Base-by-base conservation (phyloP, 30 jellyfish, hydroid and myxozoan genomes). In the Aurelia sp. region DNA sequence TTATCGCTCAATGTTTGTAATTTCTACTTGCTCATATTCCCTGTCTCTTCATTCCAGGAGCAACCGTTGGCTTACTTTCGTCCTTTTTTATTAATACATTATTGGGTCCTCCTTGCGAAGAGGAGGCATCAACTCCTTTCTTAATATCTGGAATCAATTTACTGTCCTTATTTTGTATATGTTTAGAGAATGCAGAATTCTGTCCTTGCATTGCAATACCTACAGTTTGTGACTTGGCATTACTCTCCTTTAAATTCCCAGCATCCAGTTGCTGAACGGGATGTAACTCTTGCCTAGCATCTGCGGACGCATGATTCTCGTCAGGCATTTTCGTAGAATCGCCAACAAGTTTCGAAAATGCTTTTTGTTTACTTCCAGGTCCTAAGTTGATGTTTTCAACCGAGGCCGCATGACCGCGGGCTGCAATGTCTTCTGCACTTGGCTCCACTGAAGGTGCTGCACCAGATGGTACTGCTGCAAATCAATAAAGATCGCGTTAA, bases 31-130 rank as follows among this genome's bases (percentile, higher is more conserved):
- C 18, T 61, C 58, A 55, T 53, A 52, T 9, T n/a, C 66, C n/a
- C 27, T 70, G 86, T 38, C 92, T 68, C 40, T 33, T 69, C 92
- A 82, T 82, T 5, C 92, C 92, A 18, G 92, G 92, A 8, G 92
- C 92, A 6, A 82, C 92, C 5, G 92, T 68, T 13, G 92, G 92
- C 38, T 82, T 82, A 15, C 63, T 67, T 30, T 35, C 65, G 21
- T 69, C 63, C 20, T 67, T 67, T 7, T 67, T 67, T 24, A 53
- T 2, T 5, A 33, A 58, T 47, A 71, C 84, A 4, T 27, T 55
- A 44, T 44, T 44, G 0, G 55, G 55, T 16, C 55, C 55, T 44
- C 55, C 66, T n/a, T 53, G 67, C 38, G 44, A 44, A 7, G 78
- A 24, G 58, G 33, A 41, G 17, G 51, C 35, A 19, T 79, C 81